These are phyloP conservation scores for Gymnorhina tibicen DNA, from an alignment of 2,113 vertebrate genomes.

Conservation along the genomic window DNA sequence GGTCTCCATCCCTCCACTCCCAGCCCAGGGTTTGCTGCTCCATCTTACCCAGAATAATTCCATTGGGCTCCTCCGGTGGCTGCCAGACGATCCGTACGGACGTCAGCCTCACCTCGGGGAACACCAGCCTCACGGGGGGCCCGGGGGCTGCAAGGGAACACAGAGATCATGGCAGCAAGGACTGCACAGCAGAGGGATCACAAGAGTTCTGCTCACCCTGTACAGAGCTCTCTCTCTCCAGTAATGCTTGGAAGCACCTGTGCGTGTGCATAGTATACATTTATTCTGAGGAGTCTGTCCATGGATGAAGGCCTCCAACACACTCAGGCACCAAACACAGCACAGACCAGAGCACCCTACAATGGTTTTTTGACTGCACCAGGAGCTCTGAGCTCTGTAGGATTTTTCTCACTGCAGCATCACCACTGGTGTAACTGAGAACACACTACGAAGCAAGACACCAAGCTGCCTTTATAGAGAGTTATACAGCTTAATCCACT, in stretches of 20 bases:
- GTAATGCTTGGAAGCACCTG: accelerated
- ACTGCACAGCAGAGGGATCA: accelerated
- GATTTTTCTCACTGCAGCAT: neutral
- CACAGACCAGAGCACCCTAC: neutral
- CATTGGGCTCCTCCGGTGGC: conserved; percentile 87
- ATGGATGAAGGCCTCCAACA: neutral
- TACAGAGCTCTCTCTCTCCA: accelerated
- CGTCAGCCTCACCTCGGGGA: conserved; percentile 88
- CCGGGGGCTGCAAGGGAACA: conserved; percentile 79
- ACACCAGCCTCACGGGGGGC: conserved; percentile 86
- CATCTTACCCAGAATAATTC: conserved; percentile 88
- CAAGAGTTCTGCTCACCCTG: neutral
- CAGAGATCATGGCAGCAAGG: neutral
- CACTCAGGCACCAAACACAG: neutral
- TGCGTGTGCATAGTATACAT: accelerated
- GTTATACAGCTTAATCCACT: neutral
- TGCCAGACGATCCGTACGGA: conserved; percentile 91
- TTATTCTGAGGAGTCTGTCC: neutral
- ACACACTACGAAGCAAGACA: neutral
- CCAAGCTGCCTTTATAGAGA: neutral
- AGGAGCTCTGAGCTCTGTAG: neutral
- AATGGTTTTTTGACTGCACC: neutral
- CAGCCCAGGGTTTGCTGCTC: neutral
- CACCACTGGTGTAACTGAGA: neutral
- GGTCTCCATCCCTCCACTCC: neutral